Conservation (phyloP, 2,113 vertebrate species). For the Heliornis fulica region DNA sequence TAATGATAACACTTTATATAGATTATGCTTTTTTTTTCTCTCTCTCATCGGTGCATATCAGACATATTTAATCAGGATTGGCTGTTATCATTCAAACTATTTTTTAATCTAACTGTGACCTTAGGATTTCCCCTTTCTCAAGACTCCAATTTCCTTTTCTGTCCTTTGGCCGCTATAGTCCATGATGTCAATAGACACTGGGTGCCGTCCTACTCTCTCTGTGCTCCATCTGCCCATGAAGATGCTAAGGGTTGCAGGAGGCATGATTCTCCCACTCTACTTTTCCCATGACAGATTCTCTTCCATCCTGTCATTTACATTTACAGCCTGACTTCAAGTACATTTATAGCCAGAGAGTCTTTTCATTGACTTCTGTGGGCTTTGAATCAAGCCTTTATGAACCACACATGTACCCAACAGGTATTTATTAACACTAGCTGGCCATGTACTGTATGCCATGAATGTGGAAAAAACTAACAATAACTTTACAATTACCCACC, state of each 20-base stretch:
- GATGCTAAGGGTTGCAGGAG: neutral
- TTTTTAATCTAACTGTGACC: neutral
- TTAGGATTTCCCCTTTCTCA: neutral
- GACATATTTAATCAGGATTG: neutral
- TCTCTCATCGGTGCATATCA: neutral
- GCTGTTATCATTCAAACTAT: neutral
- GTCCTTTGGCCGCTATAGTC: neutral
- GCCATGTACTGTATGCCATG: constrained; percentile 17
- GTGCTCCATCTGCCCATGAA: neutral
- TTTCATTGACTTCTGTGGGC: constrained; percentile 50
- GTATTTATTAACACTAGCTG: constrained; percentile 58
- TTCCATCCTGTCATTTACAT: constrained; percentile 41
- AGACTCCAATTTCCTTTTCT: neutral
- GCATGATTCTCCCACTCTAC: neutral
- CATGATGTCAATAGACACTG: neutral
- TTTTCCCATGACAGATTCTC: constrained; percentile 19
- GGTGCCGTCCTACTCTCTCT: neutral
- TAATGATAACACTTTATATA: neutral
- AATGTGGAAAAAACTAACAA: constrained; percentile 64
- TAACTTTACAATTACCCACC: constrained; percentile 64
- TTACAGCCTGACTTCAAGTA: neutral
- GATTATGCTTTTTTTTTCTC: neutral
- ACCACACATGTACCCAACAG: constrained; percentile 60
- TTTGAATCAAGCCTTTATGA: constrained; percentile 55
- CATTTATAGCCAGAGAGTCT: neutral